These are phyloP conservation scores for Trichogramma pretiosum DNA, from an alignment of 1,140 invertebrate genomes.

Conservation along the genomic window DNA sequence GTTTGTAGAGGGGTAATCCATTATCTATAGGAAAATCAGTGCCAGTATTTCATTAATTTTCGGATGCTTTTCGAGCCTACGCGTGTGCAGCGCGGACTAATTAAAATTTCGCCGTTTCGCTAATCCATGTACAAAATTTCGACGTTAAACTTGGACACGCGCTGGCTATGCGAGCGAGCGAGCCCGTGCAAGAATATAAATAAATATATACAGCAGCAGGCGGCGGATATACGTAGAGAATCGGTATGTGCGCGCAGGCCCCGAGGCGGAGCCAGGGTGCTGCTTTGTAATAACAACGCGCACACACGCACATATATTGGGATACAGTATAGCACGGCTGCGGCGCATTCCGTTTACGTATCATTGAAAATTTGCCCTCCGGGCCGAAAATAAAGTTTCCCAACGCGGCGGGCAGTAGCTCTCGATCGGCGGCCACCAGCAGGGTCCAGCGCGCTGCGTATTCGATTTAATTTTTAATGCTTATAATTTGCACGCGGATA, in stretches of 20 bases:
- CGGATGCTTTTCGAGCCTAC: too few species aligned
- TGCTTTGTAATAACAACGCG: not conserved
- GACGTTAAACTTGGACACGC: too few species aligned
- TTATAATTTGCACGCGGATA: too few species aligned
- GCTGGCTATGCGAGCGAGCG: too few species aligned
- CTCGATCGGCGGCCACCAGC: too few species aligned
- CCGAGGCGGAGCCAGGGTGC: not conserved
- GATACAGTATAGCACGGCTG: too few species aligned
- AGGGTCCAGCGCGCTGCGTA: too few species aligned
- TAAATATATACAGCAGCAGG: not conserved
- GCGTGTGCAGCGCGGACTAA: constrained; percentile 2
- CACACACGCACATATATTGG: not conserved
- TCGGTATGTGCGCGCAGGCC: not conserved
- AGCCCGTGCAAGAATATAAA: too few species aligned
- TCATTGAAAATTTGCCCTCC: not conserved
- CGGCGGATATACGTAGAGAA: not conserved
- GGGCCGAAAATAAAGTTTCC: not conserved
- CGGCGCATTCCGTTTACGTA: too few species aligned
- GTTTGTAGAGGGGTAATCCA: too few species aligned
- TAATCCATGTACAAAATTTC: not conserved
- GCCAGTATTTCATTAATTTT: constrained; percentile 10
- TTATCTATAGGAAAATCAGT: too few species aligned
- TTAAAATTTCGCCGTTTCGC: constrained; percentile 12
- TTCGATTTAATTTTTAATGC: constrained; percentile 2
- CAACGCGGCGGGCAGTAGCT: too few species aligned